Conservation (phyloP, 2,888 invertebrate genomes). For the Ctena decussata region DNA sequence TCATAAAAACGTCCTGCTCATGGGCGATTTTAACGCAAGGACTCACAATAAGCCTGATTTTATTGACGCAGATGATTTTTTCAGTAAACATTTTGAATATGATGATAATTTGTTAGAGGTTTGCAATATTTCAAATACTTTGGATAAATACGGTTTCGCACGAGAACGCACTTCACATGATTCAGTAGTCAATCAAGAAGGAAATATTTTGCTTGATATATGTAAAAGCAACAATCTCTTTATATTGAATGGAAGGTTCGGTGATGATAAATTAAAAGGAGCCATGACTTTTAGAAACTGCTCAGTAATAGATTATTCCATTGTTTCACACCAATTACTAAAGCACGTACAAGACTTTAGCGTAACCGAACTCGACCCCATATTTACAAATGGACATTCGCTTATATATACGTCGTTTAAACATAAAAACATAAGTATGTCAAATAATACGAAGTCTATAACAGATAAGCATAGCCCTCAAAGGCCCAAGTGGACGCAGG, state of each 20-base stretch:
- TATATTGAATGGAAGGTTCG: not conserved
- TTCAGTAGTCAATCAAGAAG: not conserved
- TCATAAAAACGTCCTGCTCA: too few relatives aligned
- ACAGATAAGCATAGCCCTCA: too few relatives aligned
- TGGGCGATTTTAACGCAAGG: too few relatives aligned
- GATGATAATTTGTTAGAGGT: too few relatives aligned
- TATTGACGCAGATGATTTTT: too few relatives aligned
- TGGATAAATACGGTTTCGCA: too few relatives aligned
- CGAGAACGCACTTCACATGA: not conserved
- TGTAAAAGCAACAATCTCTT: conserved; percentile 3
- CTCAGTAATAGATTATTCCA: not conserved
- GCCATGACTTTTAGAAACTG: not conserved
- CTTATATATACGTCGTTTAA: not conserved
- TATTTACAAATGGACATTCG: not conserved
- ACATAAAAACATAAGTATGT: too few relatives aligned
- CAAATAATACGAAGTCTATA: too few relatives aligned
- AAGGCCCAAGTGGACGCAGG: too few relatives aligned
- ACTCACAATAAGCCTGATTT: too few relatives aligned
- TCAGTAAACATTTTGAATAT: too few relatives aligned
- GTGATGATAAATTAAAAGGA: not conserved
- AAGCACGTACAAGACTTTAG: not conserved
- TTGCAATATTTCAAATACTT: too few relatives aligned
- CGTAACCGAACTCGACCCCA: not conserved
- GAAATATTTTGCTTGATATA: not conserved
- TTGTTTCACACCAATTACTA: not conserved